Base-by-base conservation (phyloP, 2,888 invertebrate genomes). In the Copidosoma aretas region DNA sequence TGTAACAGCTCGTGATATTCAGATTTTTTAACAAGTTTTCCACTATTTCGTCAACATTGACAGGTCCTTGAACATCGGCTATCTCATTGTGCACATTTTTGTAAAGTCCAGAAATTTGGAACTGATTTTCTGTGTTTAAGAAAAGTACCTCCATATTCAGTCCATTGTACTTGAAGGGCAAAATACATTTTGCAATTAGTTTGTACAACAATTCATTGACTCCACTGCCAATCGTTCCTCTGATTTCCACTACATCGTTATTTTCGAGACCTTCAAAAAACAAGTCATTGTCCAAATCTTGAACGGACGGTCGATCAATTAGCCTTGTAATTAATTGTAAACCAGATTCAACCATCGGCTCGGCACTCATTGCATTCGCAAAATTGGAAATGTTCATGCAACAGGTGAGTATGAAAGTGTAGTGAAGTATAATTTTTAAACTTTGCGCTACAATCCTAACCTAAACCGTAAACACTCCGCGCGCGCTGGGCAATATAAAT, bases 321-420 rank as follows among this genome's bases (percentile, higher is more conserved):
- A 89, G 75, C 77, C 89, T 85, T 54, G 87, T 83, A 22, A 89
- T 77, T 64, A 89, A 80, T 77, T 89, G 89, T n/a, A 86, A 76
- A 51, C 89, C 89, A 19, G 89, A 86, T 84, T 89, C 89, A 57
- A 71, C 46, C 22, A 64, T 32, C 25, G 60, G 10, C 52, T 68
- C 71, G 52, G 39, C 21, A 15, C 25, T 63, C 65, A 68, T 71
- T 21, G 25, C 56, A 46, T 17, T 46, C n/a, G n/a, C n/a, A n/a
- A n/a, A n/a, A n/a, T n/a, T n/a, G n/a, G n/a, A n/a, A n/a, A 32
- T 32, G 8, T 32, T 32, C 32, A 32, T 32, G 32, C 32, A 32
- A 32, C 32, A 32, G 32, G 32, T 32, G 8, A 8, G 32, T 32
- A 32, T 32, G 32, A 32, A 32, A 8, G 32, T 32, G 8, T 32